Conservation (phyloP, 2,888 invertebrate species). For the Diploptera punctata region DNA sequence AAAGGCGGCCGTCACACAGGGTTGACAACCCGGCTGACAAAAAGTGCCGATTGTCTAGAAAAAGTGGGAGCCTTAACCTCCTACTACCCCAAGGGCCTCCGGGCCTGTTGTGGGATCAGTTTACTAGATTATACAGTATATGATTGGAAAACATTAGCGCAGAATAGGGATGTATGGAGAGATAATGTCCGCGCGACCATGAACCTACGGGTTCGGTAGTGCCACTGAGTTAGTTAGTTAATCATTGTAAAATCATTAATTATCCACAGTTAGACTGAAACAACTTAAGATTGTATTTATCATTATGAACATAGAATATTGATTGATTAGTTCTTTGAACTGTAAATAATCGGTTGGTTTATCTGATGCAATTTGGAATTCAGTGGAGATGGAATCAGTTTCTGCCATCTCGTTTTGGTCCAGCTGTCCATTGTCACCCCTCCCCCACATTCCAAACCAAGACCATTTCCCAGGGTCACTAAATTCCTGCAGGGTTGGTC, state of each 20-base stretch:
- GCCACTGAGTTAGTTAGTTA: too few species aligned
- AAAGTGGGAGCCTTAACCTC: too few species aligned
- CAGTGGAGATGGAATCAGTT: constrained; percentile 18
- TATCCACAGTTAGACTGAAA: neutral
- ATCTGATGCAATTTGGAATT: constrained; percentile 35
- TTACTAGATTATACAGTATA: too few species aligned
- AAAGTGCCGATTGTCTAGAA: too few species aligned
- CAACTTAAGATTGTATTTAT: neutral
- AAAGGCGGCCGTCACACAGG: too few species aligned
- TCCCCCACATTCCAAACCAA: constrained; percentile 16
- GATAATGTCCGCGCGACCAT: too few species aligned
- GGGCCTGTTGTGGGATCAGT: too few species aligned
- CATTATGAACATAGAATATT: neutral
- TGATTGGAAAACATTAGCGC: too few species aligned
- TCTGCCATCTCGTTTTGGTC: neutral
- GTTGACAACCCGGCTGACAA: too few species aligned
- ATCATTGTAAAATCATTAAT: neutral
- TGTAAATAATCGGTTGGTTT: neutral
- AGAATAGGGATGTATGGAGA: too few species aligned
- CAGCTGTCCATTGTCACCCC: neutral
- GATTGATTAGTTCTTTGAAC: neutral
- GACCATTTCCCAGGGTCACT: constrained; percentile 20
- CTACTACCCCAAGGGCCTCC: too few species aligned
- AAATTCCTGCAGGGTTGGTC: constrained; percentile 12
- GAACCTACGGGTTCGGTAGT: too few species aligned